Base-by-base conservation (phyloP, 2,797 vertebrate species). In the Limnodromus scolopaceus region DNA sequence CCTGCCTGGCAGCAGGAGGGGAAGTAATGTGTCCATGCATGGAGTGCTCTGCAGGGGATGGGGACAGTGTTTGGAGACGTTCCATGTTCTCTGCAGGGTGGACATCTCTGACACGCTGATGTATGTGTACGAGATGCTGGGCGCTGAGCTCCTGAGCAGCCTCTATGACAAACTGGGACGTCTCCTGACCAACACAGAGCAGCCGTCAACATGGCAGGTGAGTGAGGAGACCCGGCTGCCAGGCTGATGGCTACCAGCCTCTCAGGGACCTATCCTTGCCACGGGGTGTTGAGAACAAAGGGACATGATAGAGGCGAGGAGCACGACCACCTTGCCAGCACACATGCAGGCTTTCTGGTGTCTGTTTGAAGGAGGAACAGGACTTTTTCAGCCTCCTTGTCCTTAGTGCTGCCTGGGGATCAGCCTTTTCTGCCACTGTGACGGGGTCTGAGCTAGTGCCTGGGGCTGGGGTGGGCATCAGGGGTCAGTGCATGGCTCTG, bases 101-200 rank as follows among this genome's bases (percentile, higher is more conserved):
- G 99, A 99, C 96, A 99, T 99, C 93, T 99, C 99, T 9, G 99
- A 99, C 97, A 99, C 99, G 0, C 98, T 99, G 96, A 99, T 99
- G 99, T 99, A 99, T 1, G 99, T 99, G 77, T 99, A 99, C 4
- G 99, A 99, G 98, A 99, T 99, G 99, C 98, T 99, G 96, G 99
- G 99, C 16, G 99, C 99, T 3, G 99, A 99, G 98, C 98, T 99
- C 95, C 99, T 99, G 89, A 99, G 99, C 98, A 99, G 99, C 98
- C 98, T 99, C 92, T 99, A 99, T 89, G 99, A 99, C 96, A 99
- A 99, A 97, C 98, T 99, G 74, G 99, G 99, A 60, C 98, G 99
- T 94, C 98, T 99, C 94, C 98, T 99, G 96, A 99, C 99, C 84
- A 99, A 99, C 92, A 98, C 99, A 1, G 99, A 99, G 87, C 99